phyloP scores from a whole-genome alignment of 2,888 invertebrate genomes.

The Abrostola triplasia region DNA sequence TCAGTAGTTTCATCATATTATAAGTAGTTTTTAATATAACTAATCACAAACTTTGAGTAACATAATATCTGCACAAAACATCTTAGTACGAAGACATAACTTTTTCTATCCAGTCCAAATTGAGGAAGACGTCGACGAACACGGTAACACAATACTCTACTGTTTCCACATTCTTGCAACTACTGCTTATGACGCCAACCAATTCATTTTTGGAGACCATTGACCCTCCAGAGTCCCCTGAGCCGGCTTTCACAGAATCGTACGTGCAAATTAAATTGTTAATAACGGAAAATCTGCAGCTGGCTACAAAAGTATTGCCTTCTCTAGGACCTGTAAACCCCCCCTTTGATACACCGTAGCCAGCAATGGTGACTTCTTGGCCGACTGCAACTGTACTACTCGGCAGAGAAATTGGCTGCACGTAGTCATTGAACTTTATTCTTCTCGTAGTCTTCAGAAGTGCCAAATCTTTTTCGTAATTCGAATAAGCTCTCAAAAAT shows the following conservation, averaged over 20 bases:
- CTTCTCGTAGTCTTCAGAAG: slow-evolving; percentile 45
- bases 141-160: slow-evolving; percentile 38
- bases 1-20: too few species aligned
- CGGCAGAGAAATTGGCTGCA: slow-evolving; percentile 45
- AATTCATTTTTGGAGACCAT: slow-evolving; percentile 46
- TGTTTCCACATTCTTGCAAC: slow-evolving; percentile 35
- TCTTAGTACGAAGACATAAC: slow-evolving; percentile 1
- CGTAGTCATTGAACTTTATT: slow-evolving; percentile 38
- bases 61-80: not conserved
- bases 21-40: too few species aligned
- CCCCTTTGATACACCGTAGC: slow-evolving; percentile 48
- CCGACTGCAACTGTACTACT: slow-evolving; percentile 5
- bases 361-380: slow-evolving; percentile 49
- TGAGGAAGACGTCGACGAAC: slow-evolving; percentile 48
- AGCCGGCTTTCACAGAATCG: slow-evolving; percentile 40
- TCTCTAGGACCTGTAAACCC: slow-evolving; percentile 39
- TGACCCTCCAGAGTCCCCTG: slow-evolving; percentile 62
- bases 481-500: not conserved
- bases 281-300: slow-evolving; percentile 25
- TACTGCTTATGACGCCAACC: slow-evolving; percentile 53
- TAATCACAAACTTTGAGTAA: not conserved
- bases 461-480: slow-evolving; percentile 49
- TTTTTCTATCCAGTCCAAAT: slow-evolving; percentile 57
- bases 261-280: slow-evolving; percentile 52
- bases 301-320: slow-evolving; percentile 43